phyloP scores from a whole-genome alignment of 2,888 invertebrate genomes.

The Syrphus vitripennis region DNA sequence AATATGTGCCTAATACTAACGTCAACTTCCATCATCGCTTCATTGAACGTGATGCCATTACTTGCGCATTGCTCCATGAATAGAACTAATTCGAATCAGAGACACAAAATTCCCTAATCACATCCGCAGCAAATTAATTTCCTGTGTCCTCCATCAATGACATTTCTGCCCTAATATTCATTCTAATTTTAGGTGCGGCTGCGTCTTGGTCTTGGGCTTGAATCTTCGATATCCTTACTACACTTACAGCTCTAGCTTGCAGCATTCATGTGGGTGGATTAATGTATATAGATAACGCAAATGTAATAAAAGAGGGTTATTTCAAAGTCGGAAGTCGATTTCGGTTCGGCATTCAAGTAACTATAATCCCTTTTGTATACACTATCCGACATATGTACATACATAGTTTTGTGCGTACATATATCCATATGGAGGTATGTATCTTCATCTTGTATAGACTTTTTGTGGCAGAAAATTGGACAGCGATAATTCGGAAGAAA shows the following conservation, averaged over 20 bases:
- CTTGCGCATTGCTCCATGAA: constrained; percentile 63
- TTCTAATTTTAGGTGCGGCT: constrained; percentile 3
- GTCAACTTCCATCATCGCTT: background rate
- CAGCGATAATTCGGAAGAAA: background rate
- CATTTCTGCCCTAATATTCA: constrained; percentile 4
- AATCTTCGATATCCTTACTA: background rate
- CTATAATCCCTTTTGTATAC: background rate
- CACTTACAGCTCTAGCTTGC: background rate
- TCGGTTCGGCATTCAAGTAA: background rate
- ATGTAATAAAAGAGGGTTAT: background rate
- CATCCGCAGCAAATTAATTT: constrained; percentile 70
- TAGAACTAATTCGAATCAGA: constrained; percentile 59
- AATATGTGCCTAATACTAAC: background rate
- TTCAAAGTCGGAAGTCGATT: constrained; percentile 6
- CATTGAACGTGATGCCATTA: constrained; percentile 63
- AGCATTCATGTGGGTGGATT: background rate
- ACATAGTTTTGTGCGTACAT: no score
- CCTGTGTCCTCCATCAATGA: constrained; percentile 30
- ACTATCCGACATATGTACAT: background rate
- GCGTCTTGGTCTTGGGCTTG: background rate
- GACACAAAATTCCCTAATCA: constrained; percentile 64
- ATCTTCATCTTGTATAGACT: background rate
- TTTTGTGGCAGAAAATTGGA: constrained; percentile 7
- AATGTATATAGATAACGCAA: background rate
- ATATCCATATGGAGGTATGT: no score